Conservation (phyloP, 53 echinoderm and acorn worm genomes). For the Paracentrotus lividus region DNA sequence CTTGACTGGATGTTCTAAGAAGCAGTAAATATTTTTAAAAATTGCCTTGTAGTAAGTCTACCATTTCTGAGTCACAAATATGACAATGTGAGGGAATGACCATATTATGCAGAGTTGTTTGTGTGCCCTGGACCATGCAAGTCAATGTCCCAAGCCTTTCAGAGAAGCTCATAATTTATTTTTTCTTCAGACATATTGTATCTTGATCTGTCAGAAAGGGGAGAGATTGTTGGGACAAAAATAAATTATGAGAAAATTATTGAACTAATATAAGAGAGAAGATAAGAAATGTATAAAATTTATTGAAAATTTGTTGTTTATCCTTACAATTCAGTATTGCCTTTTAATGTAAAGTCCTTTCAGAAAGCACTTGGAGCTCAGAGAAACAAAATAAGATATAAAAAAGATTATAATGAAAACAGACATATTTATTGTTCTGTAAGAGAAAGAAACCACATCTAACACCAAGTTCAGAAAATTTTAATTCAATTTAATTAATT, state of each 20-base stretch:
- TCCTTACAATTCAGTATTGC: not conserved
- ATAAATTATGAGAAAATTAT: not conserved
- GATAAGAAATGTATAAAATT: not conserved
- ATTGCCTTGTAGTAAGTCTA: not conserved
- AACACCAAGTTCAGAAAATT: not conserved
- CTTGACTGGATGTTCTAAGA: not conserved
- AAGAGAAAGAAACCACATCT: not conserved
- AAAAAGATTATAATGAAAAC: not conserved
- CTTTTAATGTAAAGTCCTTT: not conserved
- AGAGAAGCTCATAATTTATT: conserved; percentile 32
- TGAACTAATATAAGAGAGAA: not conserved
- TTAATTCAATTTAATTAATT: not conserved
- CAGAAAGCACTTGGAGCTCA: not conserved
- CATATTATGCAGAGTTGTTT: conserved; percentile 47
- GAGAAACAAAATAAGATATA: not conserved
- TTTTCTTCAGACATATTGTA: not conserved
- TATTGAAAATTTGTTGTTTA: not conserved
- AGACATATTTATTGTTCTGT: not conserved
- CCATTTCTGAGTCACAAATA: conserved; percentile 24
- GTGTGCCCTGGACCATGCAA: not conserved
- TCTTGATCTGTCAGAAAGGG: not conserved
- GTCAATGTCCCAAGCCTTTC: conserved; percentile 49
- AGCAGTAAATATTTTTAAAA: not conserved
- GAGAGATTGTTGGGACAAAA: not conserved
- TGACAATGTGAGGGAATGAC: not conserved